phyloP scores from a whole-genome alignment of 2,113 vertebrate genomes.

The Dascyllus trimaculatus region DNA sequence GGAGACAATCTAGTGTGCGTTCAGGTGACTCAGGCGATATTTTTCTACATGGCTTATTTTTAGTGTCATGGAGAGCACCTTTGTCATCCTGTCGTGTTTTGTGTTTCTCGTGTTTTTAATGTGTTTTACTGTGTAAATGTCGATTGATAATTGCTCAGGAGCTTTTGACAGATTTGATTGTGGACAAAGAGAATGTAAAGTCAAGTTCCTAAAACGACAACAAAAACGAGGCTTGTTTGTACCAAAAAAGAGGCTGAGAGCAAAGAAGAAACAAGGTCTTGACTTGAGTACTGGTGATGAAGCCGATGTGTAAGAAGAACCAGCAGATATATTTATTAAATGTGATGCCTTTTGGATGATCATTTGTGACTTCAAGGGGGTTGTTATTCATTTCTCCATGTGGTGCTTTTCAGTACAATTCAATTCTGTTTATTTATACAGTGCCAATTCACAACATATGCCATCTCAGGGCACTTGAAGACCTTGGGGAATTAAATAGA shows the following conservation, averaged over 20 bases:
- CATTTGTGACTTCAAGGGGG: slow-evolving; percentile 12
- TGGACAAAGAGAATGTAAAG: slow-evolving; percentile 81
- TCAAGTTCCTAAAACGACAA: slow-evolving; percentile 24
- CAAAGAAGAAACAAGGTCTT: slow-evolving; percentile 28
- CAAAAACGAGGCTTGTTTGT: not conserved
- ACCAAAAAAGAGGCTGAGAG: slow-evolving; percentile 32
- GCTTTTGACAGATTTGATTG: slow-evolving; percentile 77
- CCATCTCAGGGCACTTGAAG: too few relatives aligned
- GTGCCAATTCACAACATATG: too few relatives aligned
- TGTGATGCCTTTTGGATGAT: slow-evolving; percentile 54
- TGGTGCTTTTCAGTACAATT: not conserved
- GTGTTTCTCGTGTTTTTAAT: slow-evolving; percentile 38
- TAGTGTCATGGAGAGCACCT: slow-evolving; percentile 21
- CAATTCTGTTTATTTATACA: too few relatives aligned
- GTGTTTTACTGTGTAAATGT: slow-evolving; percentile 52
- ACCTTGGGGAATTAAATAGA: too few relatives aligned
- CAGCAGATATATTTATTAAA: slow-evolving; percentile 77
- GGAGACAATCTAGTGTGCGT: slow-evolving; percentile 30
- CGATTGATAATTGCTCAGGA: slow-evolving; percentile 70
- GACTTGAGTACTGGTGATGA: slow-evolving; percentile 28
- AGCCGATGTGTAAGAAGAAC: slow-evolving; percentile 28
- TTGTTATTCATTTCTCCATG: slow-evolving; percentile 2
- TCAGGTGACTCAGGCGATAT: slow-evolving; percentile 45
- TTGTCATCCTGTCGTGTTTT: slow-evolving; percentile 37
- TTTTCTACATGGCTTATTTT: slow-evolving; percentile 62